Conservation (phyloP, 2,888 invertebrate genomes). For the Nephrocerus scutellatus region DNA sequence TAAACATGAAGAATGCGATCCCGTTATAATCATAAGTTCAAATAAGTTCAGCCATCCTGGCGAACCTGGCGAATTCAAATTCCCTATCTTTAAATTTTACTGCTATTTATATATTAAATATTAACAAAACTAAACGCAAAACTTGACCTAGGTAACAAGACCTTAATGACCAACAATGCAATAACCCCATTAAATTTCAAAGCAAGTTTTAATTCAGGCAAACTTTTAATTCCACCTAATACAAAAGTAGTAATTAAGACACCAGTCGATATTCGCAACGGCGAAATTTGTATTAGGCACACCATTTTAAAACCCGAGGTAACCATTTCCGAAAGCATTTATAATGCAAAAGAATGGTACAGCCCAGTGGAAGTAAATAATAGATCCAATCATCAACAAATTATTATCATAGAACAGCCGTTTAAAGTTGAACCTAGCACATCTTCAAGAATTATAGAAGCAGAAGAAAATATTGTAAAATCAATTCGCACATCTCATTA, state of each 20-base stretch:
- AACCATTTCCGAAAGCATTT: slow-evolving; percentile 13
- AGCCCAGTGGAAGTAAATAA: slow-evolving; percentile 13
- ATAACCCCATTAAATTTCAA: slow-evolving; percentile 13
- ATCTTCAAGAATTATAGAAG: background rate
- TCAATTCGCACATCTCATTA: background rate
- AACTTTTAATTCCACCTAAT: slow-evolving; percentile 8
- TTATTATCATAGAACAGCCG: slow-evolving; percentile 13
- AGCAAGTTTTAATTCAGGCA: slow-evolving; percentile 12
- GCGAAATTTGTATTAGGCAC: slow-evolving; percentile 10
- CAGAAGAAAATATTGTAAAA: slow-evolving; percentile 1
- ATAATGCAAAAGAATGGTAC: slow-evolving; percentile 15
- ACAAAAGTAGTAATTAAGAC: slow-evolving; percentile 12
- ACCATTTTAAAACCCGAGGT: slow-evolving; percentile 11
- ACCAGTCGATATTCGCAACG: slow-evolving; percentile 10
- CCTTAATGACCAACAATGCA: no score
- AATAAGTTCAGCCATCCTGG: no score
- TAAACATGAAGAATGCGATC: no score
- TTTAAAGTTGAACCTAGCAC: slow-evolving; percentile 4
- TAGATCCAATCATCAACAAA: slow-evolving; percentile 5
- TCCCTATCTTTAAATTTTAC: no score
- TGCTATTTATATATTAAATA: no score
- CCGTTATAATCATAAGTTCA: no score
- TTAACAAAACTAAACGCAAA: no score
- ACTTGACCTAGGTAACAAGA: no score
- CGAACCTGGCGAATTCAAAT: no score